Percentiles rank a stretch among this genome's conserved stretches.
Evolutionary conservation across 2,888 invertebrate genomes (phyloP).

Genomic region (Auanema freiburgensis): DNA sequence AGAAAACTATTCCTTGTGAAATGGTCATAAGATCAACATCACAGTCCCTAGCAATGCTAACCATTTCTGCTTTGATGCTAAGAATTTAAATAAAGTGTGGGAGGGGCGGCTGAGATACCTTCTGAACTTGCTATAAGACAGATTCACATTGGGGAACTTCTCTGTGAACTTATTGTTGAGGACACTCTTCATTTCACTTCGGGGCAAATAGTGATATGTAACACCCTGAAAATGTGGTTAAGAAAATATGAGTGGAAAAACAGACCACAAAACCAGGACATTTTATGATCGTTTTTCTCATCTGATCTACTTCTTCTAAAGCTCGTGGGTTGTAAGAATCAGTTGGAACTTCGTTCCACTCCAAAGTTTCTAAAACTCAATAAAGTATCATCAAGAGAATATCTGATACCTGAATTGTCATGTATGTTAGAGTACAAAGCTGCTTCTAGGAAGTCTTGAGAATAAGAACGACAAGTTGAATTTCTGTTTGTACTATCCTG

Average conservation of each 20-base stretch:
- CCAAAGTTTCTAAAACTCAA: neutral
- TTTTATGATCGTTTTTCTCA: constrained; percentile 66
- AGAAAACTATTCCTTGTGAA: constrained; percentile 96
- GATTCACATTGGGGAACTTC: constrained; percentile 89
- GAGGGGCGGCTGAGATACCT: constrained; percentile 72
- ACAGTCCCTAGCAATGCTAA: constrained; percentile 68
- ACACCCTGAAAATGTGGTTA: constrained; percentile 20
- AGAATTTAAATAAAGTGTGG: constrained; percentile 19
- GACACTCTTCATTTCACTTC: constrained; percentile 85
- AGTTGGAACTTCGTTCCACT: constrained; percentile 18
- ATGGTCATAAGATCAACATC: constrained; percentile 84
- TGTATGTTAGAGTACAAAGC: no score
- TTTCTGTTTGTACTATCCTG: no score
- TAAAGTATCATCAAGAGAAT: no score
- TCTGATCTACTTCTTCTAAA: constrained; percentile 26
- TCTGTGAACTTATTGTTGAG: constrained; percentile 93
- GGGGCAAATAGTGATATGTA: constrained; percentile 28
- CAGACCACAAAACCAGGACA: constrained; percentile 68
- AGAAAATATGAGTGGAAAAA: neutral
- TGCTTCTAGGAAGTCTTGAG: no score
- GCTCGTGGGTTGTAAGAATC: constrained; percentile 26
- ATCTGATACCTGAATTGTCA: no score
- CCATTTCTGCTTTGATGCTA: constrained; percentile 92
- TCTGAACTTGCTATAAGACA: constrained; percentile 90
- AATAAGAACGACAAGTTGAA: no score